Percentiles rank a stretch among this genome's conserved stretches.
Evolutionary conservation across 2,888 invertebrate species (phyloP).

Genomic region (Lacanobia oleracea): DNA sequence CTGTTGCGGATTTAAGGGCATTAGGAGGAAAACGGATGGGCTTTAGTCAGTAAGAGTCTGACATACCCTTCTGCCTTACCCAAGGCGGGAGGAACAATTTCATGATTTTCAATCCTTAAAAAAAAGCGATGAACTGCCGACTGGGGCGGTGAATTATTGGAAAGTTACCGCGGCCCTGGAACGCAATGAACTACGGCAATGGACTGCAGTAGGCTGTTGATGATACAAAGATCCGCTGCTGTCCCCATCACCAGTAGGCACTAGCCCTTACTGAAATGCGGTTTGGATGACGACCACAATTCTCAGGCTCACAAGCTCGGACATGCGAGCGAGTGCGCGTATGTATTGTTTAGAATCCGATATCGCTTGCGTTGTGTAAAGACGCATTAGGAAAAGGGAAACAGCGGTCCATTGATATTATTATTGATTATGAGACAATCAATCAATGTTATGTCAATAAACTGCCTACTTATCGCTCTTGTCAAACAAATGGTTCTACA

Average conservation of each 20-base stretch:
- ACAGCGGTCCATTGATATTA: conserved; percentile 3
- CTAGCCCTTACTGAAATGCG: background rate
- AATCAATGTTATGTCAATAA: conserved; percentile 46
- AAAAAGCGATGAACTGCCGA: too few relatives aligned
- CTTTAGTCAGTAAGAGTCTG: too few relatives aligned
- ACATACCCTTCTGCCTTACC: too few relatives aligned
- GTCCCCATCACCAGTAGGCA: background rate
- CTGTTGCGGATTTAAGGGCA: too few relatives aligned
- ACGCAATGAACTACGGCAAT: too few relatives aligned
- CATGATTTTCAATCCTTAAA: too few relatives aligned
- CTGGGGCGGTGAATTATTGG: too few relatives aligned
- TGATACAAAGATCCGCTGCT: background rate
- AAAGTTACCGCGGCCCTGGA: too few relatives aligned
- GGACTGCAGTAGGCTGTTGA: too few relatives aligned
- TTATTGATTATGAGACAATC: conserved; percentile 23
- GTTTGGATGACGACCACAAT: background rate
- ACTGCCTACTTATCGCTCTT: conserved; percentile 30
- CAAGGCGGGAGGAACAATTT: too few relatives aligned
- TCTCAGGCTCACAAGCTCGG: background rate
- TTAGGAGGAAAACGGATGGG: too few relatives aligned
- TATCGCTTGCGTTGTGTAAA: conserved; percentile 24
- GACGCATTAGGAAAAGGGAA: conserved; percentile 37
- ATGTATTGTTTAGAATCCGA: conserved; percentile 35
- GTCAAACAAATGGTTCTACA: conserved; percentile 42
- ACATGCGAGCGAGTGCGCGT: conserved; percentile 24